A percentile compares a stretch with the other conserved stretches of the same genome.
Evolutionary conservation across 2,113 vertebrate genomes (phyloP).

Genomic region (Vulpes vulpes): DNA sequence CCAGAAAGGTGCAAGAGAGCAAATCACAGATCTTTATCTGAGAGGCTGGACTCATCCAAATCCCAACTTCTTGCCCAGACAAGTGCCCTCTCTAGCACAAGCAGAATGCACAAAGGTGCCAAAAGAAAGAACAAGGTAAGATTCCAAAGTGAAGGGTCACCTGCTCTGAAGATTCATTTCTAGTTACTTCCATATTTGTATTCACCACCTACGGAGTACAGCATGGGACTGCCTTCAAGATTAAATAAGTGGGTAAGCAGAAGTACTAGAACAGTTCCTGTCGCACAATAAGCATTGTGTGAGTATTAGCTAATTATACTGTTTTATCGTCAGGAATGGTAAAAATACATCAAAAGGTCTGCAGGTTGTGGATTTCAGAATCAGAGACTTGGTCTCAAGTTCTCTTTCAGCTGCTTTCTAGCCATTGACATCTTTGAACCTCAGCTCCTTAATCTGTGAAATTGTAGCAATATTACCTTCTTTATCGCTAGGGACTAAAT

Average conservation of each 20-base stretch:
- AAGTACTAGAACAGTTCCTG: not conserved
- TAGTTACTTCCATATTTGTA: not conserved
- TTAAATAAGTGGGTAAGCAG: not conserved
- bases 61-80: not conserved
- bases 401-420: not conserved
- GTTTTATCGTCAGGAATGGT: not conserved
- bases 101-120: not conserved
- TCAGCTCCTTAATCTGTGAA: not conserved
- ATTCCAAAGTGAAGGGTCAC: not conserved
- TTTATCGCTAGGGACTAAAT: not conserved
- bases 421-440: not conserved
- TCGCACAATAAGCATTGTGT: not conserved
- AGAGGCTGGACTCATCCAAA: not conserved
- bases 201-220: not conserved
- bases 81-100: not conserved
- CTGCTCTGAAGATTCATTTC: not conserved
- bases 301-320: not conserved
- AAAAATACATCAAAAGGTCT: not conserved
- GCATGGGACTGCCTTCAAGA: not conserved
- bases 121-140: not conserved
- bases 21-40: not conserved
- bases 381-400: not conserved
- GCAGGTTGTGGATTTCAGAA: not conserved
- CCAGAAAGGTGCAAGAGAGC: not conserved
- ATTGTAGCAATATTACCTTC: not conserved